These are phyloP conservation scores for rat (Rattus norvegicus) DNA, from an alignment of 2,113 vertebrate species.

Conservation along the genomic window GRCr8 NC_086025.1:50961501-50962000, in stretches of 20 bases:
- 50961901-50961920: not conserved
- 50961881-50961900: not conserved
- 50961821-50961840: not conserved
- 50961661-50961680: not conserved
- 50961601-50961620: not conserved
- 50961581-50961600: not conserved
- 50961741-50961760: not conserved
- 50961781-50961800: not conserved
- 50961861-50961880: not conserved
- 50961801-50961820: not conserved
- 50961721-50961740: not conserved
- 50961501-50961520: not conserved
- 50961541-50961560: not conserved
- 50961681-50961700: not conserved
- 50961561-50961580: not conserved
- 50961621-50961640: too few relatives aligned
- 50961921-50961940: not conserved
- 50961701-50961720: too few relatives aligned
- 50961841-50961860: not conserved
- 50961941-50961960: not conserved
- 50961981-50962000: not conserved
- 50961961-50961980: not conserved
- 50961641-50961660: not conserved
- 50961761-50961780: not conserved
- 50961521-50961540: not conserved